These are phyloP conservation scores for Champsocephalus esox DNA, from an alignment of 2,797 vertebrate species.

Conservation along the genomic window DNA sequence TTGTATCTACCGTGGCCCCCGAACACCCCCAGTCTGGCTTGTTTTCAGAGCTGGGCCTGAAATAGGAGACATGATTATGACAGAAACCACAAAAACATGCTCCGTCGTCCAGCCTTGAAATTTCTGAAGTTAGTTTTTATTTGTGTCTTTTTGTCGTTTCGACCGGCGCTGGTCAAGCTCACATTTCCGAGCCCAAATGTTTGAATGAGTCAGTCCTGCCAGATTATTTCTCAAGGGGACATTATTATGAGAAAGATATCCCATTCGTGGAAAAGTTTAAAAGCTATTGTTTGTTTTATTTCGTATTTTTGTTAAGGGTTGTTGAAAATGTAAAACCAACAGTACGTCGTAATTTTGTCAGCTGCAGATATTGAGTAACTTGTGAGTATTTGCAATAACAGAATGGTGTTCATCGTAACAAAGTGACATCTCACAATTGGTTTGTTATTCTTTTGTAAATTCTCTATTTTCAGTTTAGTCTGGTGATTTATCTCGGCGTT, in stretches of 20 bases:
- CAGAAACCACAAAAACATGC: constrained; percentile 1
- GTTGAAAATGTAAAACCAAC: not conserved
- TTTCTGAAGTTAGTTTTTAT: not conserved
- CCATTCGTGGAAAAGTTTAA: not conserved
- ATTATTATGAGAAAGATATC: not conserved
- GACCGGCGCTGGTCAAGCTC: not conserved
- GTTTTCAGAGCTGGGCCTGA: not conserved
- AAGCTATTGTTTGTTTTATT: too few relatives aligned
- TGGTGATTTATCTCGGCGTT: too few relatives aligned
- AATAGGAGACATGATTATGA: not conserved
- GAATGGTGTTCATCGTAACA: too few relatives aligned
- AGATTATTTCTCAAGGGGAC: not conserved
- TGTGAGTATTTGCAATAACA: too few relatives aligned
- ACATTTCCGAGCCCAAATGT: not conserved
- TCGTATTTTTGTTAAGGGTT: too few relatives aligned
- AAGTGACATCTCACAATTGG: too few relatives aligned
- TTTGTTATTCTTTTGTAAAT: too few relatives aligned
- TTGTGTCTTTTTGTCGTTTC: not conserved
- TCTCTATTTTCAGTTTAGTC: too few relatives aligned
- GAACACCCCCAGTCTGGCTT: not conserved
- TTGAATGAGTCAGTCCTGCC: not conserved
- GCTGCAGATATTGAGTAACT: not conserved
- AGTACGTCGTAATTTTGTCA: not conserved
- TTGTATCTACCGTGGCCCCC: not conserved
- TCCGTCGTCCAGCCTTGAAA: too few relatives aligned